phyloP scores from a whole-genome alignment of 2,113 vertebrate species.

The Sylvilagus bachmani region DNA sequence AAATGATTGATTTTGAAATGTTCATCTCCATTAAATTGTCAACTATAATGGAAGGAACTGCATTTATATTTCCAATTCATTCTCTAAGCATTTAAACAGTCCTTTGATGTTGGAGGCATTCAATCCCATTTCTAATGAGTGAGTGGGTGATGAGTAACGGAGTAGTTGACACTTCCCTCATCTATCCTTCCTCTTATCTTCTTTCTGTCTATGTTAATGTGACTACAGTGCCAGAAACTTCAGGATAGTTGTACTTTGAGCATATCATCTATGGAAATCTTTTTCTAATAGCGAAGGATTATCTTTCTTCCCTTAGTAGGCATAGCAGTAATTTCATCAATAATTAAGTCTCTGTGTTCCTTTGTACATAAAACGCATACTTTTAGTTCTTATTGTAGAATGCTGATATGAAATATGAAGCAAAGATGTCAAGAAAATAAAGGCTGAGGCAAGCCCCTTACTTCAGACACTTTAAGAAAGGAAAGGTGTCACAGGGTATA shows the following conservation, averaged over 20 bases:
- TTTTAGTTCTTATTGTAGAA: not conserved
- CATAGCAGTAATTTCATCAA: not conserved
- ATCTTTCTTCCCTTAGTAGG: not conserved
- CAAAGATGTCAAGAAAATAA: not conserved
- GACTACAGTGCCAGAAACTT: not conserved
- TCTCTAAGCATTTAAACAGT: not conserved
- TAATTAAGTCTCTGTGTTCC: conserved; percentile 2
- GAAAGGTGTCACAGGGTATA: not conserved
- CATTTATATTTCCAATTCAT: not conserved
- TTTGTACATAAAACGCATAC: conserved; percentile 1
- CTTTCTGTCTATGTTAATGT: not conserved
- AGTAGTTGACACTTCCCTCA: not conserved
- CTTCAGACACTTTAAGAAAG: not conserved
- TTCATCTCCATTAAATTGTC: not conserved
- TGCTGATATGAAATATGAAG: not conserved
- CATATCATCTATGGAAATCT: not conserved
- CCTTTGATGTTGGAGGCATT: not conserved
- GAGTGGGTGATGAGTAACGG: not conserved
- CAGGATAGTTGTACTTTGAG: not conserved
- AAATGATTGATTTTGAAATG: conserved; percentile 24
- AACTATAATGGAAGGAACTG: not conserved
- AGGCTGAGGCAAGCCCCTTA: not conserved
- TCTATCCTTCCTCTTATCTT: not conserved
- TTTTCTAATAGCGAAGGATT: not conserved
- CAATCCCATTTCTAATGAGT: not conserved